phyloP scores from a whole-genome alignment of 2,113 vertebrate species.

The Malurus cyaneus region DNA sequence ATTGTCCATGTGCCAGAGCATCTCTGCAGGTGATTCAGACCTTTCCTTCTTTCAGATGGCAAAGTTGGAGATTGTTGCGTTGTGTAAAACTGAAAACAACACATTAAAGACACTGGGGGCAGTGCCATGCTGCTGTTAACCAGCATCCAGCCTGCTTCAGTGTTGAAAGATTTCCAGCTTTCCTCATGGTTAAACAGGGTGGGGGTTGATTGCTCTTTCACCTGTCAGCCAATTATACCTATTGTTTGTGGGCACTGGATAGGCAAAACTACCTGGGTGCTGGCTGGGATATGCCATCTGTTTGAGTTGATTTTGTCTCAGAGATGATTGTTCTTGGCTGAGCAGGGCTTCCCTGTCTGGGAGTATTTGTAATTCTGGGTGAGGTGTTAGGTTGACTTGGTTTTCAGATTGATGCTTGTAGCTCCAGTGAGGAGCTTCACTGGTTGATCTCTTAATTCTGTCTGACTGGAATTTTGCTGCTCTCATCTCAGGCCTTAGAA shows the following conservation, averaged over 20 bases:
- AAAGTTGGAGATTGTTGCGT: not conserved
- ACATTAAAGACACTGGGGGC: not conserved
- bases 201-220: not conserved
- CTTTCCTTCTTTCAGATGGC: not conserved
- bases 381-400: not conserved
- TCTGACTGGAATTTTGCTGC: not conserved
- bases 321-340: constrained; percentile 8
- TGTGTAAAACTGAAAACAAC: not conserved
- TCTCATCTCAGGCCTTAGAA: not conserved
- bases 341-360: not conserved
- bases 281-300: not conserved
- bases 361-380: not conserved
- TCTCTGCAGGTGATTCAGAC: not conserved
- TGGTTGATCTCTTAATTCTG: not conserved
- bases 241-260: constrained; percentile 27
- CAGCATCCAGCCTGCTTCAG: not conserved
- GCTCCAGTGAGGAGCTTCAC: not conserved
- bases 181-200: not conserved
- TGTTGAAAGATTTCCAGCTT: not conserved
- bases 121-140: not conserved
- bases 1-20: not conserved
- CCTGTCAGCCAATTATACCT: not conserved
- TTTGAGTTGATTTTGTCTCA: not conserved
- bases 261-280: not conserved
- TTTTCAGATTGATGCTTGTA: not conserved